Evolutionary conservation across 1,140 invertebrate genomes (phyloP), one percentile per base, ranked within the genome.

Genomic region (Drosophila punjabiensis): DNA sequence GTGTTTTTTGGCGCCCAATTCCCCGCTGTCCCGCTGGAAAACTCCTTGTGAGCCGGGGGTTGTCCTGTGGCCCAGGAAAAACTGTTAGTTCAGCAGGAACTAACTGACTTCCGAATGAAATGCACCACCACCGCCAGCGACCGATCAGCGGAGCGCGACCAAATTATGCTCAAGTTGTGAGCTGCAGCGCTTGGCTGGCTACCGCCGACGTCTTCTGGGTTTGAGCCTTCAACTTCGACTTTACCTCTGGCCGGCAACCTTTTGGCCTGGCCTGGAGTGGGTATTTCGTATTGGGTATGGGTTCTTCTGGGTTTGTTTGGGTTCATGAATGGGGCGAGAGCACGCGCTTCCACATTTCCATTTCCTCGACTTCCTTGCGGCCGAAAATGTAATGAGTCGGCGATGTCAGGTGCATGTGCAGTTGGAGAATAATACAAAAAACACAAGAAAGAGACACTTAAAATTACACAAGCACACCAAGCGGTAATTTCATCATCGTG

Each of bases 311-410:
- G 65, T 35, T 62, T 62, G 14, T 58, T 39, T 58, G 35, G 55
- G 55, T 7, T 28, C 14, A 18, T 32, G 41, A 74, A 64, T 83
- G 73, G 67, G 84, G 77, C 79, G 80, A 88, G 56, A 84, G 84
- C 84, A 88, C 84, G 84, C 84, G 84, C 85, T 87, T 50, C 56
- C 71, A 68, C 81, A 76, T 67, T 66, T 10, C 55, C 83, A 87
- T 81, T 88, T 88, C 83, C 79, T 89, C 81, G 59, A 88, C 84
- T 88, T 89, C 77, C 84, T 79, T 41, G 78, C 82, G 81, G 62
- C 84, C 81, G 70, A 76, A 39, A 60, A 71, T 61, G 79, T 90
- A 88, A 89, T 89, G 78, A 89, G 85, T 89, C 56, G 81, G 58
- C 86, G 48, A 65, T 76, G 85, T 89, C 85, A 89, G 85, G 85